Evolutionary conservation across 1,140 invertebrate species (phyloP), one percentile per base, ranked within the genome.

Genomic region (Aphelenchoides besseyi): DNA sequence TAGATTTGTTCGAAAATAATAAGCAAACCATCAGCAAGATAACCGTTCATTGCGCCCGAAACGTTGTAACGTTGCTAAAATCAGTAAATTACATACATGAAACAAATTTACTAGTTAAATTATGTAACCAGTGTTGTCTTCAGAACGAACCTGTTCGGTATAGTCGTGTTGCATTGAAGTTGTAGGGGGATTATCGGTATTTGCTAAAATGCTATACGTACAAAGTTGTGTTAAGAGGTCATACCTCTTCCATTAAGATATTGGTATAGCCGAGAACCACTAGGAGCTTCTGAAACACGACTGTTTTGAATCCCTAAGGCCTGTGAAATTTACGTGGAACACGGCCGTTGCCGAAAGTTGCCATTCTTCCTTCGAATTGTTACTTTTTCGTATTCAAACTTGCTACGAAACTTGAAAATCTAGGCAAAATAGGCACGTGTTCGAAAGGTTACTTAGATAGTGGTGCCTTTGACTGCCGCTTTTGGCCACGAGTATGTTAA

Each of bases 201-300:
- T 12, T 48, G 23, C 41, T 59, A 59, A 59, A 59, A 29, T 28
- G 18, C 5, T 23, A 59, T 18, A 29, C 18, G 55, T 59, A 8
- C 37, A 41, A 41, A 41, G 5, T 41, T 8, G 37, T 41, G 5
- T 59, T 8, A 8, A 33, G 23, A 33, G 5, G 55, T 48, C 41
- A 48, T 33, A 59, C 55, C 5, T 59, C 63, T 64, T 33, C 63
- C 63, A 53, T 66, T 66, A 16, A 66, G 32, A 53, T 66, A 66
- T 30, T 66, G 63, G 12, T 26, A 26, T 29, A 66, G 32, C 36
- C 63, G 16, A 2, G 63, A 66, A 12, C 63, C 63, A 32, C 26
- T 32, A 16, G 63, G 63, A 16, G 63, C 63, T 66, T 66, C 63
- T 66, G 3, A 28, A 37, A 29, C 55, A 8, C 55, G 18, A 41